phyloP scores from a whole-genome alignment of 2,888 invertebrate species.

The Eupithecia subfuscata region DNA sequence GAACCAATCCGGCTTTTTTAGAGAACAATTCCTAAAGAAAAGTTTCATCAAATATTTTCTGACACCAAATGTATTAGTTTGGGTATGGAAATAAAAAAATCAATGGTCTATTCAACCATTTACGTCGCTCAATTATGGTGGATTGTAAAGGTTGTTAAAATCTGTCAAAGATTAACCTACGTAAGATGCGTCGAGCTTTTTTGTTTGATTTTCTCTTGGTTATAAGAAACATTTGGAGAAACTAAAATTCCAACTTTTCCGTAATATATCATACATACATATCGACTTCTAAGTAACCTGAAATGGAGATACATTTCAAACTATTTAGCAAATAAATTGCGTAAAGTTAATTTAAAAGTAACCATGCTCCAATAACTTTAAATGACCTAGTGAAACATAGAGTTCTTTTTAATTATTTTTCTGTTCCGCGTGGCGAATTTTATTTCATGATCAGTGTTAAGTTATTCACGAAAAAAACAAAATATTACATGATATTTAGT shows the following conservation, averaged over 20 bases:
- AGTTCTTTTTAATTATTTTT: background rate
- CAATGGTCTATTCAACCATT: background rate
- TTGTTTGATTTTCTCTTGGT: background rate
- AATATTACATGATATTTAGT: background rate
- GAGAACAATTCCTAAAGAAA: background rate
- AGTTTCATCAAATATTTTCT: background rate
- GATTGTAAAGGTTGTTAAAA: too few relatives aligned
- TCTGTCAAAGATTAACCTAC: background rate
- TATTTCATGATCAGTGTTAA: background rate
- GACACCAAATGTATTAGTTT: background rate
- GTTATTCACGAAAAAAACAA: background rate
- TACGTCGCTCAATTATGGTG: background rate
- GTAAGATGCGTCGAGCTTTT: background rate
- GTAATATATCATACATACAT: background rate
- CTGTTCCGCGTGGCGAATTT: background rate
- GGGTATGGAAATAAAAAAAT: background rate
- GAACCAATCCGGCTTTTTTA: slow-evolving; percentile 5
- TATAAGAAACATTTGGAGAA: background rate
- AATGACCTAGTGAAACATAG: background rate
- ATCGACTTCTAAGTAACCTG: background rate
- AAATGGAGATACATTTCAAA: background rate
- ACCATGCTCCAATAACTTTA: background rate
- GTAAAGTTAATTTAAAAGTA: background rate
- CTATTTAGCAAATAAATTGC: background rate
- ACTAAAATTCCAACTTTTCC: background rate